Conservation (phyloP, 2,797 vertebrate species). For the Poecilia picta region DNA sequence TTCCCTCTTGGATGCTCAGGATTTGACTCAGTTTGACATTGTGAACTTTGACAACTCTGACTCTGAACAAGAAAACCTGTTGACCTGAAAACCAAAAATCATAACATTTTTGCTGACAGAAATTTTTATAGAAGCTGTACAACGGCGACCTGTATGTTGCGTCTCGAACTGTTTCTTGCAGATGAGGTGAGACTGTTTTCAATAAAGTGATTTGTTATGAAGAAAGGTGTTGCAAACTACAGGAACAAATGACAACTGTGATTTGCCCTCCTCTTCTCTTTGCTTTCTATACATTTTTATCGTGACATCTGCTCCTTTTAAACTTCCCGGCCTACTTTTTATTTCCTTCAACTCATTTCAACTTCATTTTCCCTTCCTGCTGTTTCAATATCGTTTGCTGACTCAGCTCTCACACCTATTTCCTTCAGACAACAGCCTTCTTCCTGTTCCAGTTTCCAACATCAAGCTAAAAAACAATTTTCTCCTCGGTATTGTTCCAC, state of each 20-base stretch:
- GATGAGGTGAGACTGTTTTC: not conserved
- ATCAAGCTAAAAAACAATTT: slow-evolving; percentile 28
- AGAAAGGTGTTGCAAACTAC: not conserved
- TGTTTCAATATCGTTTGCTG: slow-evolving; percentile 17
- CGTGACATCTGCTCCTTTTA: not conserved
- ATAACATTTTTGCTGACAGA: not conserved
- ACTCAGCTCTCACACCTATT: slow-evolving; percentile 37
- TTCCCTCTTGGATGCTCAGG: not conserved
- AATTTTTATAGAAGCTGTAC: not conserved
- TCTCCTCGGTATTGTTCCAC: slow-evolving; percentile 24
- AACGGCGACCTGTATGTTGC: not conserved
- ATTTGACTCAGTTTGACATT: not conserved
- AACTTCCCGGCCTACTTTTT: slow-evolving; percentile 1
- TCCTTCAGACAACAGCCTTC: slow-evolving; percentile 11
- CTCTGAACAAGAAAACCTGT: not conserved
- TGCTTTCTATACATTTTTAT: not conserved
- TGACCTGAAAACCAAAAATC: not conserved
- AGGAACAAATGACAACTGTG: not conserved
- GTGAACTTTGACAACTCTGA: not conserved
- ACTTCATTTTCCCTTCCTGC: slow-evolving; percentile 10
- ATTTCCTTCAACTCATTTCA: slow-evolving; percentile 1
- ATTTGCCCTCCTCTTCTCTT: not conserved
- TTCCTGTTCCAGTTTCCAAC: slow-evolving; percentile 2
- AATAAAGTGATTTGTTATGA: not conserved
- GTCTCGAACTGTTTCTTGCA: not conserved